A percentile compares a stretch with the other conserved stretches of the same genome.
Conservation (phyloP, 1,140 invertebrate species). For the Drosophila orena region DNA sequence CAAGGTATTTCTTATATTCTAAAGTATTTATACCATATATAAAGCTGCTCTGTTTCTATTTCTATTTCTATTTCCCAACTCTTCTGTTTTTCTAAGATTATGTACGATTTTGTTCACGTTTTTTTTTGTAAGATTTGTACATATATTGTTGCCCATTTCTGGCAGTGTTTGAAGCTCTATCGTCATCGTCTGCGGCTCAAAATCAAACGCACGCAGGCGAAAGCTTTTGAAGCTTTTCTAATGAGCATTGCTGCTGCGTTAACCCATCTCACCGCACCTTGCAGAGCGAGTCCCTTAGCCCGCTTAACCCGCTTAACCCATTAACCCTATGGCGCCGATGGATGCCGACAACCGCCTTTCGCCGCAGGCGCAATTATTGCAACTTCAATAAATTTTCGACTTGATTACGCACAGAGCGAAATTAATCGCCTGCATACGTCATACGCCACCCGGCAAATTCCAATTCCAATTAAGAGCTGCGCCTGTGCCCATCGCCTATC, state of each 20-base stretch:
- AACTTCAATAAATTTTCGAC: slow-evolving; percentile 81
- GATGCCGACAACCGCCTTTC: background rate
- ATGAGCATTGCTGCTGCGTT: slow-evolving; percentile 53
- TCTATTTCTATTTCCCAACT: no score
- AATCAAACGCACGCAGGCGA: slow-evolving; percentile 72
- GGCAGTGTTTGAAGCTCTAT: slow-evolving; percentile 31
- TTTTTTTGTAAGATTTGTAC: background rate
- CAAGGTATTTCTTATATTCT: no score
- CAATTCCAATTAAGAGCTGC: slow-evolving; percentile 73
- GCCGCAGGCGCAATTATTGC: slow-evolving; percentile 75
- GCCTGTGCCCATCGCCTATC: slow-evolving; percentile 23
- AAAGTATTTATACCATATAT: no score
- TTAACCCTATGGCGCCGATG: slow-evolving; percentile 5
- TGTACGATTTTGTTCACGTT: background rate
- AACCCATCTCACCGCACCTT: background rate
- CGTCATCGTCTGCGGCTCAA: slow-evolving; percentile 43
- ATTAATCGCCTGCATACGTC: slow-evolving; percentile 78
- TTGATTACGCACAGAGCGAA: slow-evolving; percentile 79
- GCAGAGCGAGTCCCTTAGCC: background rate
- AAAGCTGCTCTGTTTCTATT: no score
- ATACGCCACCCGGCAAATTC: slow-evolving; percentile 62
- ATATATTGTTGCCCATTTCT: background rate
- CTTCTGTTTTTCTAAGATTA: background rate
- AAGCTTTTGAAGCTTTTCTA: slow-evolving; percentile 63
- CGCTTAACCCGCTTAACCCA: background rate